A percentile compares a stretch with the other conserved stretches of the same genome.
Conservation (phyloP, 2,797 vertebrate species). For the Sebastolobus altivelis region DNA sequence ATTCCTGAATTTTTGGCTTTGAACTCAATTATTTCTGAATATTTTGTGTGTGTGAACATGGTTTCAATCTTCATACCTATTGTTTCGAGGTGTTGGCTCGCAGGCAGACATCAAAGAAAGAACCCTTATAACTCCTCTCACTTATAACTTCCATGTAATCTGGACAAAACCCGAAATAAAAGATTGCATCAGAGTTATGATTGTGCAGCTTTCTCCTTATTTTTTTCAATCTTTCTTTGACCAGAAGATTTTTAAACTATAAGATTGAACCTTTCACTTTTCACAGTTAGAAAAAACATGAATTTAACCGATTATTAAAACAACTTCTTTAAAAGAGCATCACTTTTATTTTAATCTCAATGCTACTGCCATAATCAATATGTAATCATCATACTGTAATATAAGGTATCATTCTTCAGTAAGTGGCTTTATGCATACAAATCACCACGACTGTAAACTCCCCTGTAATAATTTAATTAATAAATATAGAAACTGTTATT, state of each 20-base stretch:
- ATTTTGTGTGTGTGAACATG: neutral
- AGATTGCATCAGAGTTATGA: neutral
- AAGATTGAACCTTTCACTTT: neutral
- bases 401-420: neutral
- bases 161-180: neutral
- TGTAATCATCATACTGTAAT: neutral
- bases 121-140: neutral
- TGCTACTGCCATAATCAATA: neutral
- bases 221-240: neutral
- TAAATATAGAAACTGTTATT: neutral
- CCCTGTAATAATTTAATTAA: neutral
- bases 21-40: neutral
- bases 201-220: neutral
- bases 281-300: neutral
- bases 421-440: neutral
- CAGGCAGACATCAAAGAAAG: conserved; percentile 8
- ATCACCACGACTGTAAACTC: neutral
- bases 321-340: neutral
- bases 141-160: neutral
- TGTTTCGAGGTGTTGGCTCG: neutral
- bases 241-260: neutral
- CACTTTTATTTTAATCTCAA: neutral
- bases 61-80: neutral
- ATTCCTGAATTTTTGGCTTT: neutral
- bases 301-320: neutral